phyloP scores from a whole-genome alignment of 2,113 vertebrate species.

The Herpailurus yagouaroundi region DNA sequence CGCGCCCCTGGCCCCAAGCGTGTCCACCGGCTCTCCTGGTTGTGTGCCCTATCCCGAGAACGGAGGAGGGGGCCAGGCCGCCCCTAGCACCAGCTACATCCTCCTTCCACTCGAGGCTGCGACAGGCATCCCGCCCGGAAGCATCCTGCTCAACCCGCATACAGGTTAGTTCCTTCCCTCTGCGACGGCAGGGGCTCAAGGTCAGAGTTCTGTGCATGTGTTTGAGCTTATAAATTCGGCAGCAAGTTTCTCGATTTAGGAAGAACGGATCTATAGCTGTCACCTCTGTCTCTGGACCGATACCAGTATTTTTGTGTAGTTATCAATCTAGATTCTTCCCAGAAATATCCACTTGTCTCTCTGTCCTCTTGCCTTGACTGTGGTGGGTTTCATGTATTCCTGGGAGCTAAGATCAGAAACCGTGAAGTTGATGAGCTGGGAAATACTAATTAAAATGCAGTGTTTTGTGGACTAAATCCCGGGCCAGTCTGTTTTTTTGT shows the following conservation, averaged over 20 bases:
- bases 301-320: background rate
- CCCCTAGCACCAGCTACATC: slow-evolving; percentile 90
- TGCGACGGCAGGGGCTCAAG: background rate
- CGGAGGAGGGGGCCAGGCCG: slow-evolving; percentile 84
- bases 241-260: background rate
- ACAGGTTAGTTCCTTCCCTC: slow-evolving; percentile 88
- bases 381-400: background rate
- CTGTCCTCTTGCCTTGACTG: background rate
- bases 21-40: slow-evolving; percentile 81
- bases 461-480: background rate
- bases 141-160: slow-evolving; percentile 95
- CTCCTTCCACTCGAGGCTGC: slow-evolving; percentile 92
- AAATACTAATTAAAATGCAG: background rate
- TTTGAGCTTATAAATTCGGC: background rate
- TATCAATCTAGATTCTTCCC: background rate
- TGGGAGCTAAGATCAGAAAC: background rate
- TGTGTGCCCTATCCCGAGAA: slow-evolving; percentile 86
- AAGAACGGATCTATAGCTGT: background rate
- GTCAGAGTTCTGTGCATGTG: background rate
- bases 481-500: background rate
- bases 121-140: slow-evolving; percentile 94
- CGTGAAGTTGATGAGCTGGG: background rate
- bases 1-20: slow-evolving; percentile 80
- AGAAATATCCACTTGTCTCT: background rate
- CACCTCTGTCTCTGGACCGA: background rate